These are phyloP conservation scores for Meandrina meandrites DNA, from an alignment of 92 coral and sea anemone species.

Conservation along the genomic window DNA sequence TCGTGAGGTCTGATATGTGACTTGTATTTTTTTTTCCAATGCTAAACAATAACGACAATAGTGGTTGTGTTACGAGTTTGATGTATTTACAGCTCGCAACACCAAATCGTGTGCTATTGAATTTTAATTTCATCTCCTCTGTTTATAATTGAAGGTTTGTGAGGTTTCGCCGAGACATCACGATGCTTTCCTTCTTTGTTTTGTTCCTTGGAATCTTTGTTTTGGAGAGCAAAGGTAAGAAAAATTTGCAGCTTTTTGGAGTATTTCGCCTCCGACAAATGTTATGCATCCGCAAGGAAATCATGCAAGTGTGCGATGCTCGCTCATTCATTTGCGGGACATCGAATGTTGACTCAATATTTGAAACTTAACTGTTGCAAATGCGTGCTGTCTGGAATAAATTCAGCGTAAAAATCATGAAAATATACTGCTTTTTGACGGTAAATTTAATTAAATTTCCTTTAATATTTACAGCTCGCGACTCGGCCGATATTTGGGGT, in stretches of 20 bases:
- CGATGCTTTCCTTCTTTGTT: slow-evolving; percentile 16
- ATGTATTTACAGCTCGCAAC: neutral
- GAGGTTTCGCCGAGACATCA: neutral
- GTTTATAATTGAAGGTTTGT: neutral
- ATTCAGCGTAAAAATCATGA: neutral
- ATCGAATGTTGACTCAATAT: neutral
- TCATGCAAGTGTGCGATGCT: no score
- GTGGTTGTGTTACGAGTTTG: slow-evolving; percentile 1
- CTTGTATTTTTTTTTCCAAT: slow-evolving; percentile 1
- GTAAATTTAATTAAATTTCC: neutral
- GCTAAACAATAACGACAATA: slow-evolving; percentile 5
- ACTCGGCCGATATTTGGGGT: neutral
- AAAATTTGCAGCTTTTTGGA: neutral
- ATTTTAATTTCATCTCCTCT: neutral
- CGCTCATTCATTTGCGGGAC: slow-evolving; percentile 21
- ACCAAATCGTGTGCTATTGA: no score
- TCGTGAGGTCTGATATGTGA: slow-evolving; percentile 5
- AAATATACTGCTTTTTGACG: neutral
- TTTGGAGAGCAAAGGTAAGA: slow-evolving; percentile 23
- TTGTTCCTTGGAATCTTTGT: slow-evolving; percentile 24
- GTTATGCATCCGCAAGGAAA: neutral
- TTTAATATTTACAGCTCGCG: slow-evolving; percentile 8
- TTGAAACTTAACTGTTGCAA: neutral
- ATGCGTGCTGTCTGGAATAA: neutral
- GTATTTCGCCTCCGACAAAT: neutral